These are phyloP conservation scores for Heteromyza rotundicornis DNA, from an alignment of 2,888 invertebrate species.

Conservation along the genomic window DNA sequence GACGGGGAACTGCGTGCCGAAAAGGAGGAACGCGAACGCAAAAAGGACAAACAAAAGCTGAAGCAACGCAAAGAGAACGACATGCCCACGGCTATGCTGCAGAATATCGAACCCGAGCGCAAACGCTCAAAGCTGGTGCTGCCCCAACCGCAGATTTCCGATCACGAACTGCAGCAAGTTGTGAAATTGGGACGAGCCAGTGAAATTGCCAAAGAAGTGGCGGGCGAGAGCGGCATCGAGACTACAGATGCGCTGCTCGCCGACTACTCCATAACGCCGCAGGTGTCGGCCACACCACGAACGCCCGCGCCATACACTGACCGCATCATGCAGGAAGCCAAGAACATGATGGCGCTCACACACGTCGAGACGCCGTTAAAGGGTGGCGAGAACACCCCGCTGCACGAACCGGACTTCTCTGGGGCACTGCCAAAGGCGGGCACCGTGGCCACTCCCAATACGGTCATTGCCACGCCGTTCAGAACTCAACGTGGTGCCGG, in stretches of 20 bases:
- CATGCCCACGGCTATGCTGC: conserved; percentile 87
- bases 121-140: conserved; percentile 95
- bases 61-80: conserved; percentile 97
- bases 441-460: conserved; percentile 84
- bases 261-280: conserved; percentile 85
- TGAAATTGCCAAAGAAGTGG: conserved; percentile 88
- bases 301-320: conserved; percentile 88
- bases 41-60: conserved; percentile 93
- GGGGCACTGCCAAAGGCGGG: conserved; percentile 79
- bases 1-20: conserved; percentile 91
- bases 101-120: conserved; percentile 85
- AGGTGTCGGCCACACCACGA: conserved; percentile 76
- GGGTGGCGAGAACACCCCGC: conserved; percentile 92
- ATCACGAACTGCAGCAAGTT: conserved; percentile 87
- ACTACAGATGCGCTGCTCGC: conserved; percentile 87
- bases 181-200: conserved; percentile 91
- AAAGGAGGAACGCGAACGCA: conserved; percentile 90
- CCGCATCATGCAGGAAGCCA: conserved; percentile 89
- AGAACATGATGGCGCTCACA: conserved; percentile 97
- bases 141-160: conserved; percentile 96
- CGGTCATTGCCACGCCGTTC: conserved; percentile 84
- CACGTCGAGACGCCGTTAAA: conserved; percentile 98
- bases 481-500: conserved; percentile 75
- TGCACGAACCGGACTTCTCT: conserved; percentile 88
- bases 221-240: conserved; percentile 76